Evolutionary conservation across 2,888 invertebrate species (phyloP).

Genomic region (Drosophila mercatorum): DNA sequence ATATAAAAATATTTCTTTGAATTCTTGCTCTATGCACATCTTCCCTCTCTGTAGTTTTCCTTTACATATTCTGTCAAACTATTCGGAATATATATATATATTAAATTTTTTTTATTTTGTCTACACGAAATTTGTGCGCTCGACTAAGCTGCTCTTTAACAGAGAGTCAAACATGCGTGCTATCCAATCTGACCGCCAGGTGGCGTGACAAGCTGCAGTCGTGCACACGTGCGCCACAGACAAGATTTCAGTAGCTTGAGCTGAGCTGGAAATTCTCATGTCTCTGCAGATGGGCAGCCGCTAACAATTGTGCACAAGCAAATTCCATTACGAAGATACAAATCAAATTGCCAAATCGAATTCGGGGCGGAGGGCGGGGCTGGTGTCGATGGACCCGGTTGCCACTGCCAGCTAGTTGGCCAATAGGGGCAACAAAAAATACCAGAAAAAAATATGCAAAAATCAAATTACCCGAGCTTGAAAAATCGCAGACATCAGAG

Average conservation of each 20-base stretch:
- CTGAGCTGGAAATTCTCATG: slow-evolving; percentile 16
- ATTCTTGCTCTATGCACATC: neutral
- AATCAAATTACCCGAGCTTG: slow-evolving; percentile 74
- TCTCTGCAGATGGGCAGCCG: slow-evolving; percentile 55
- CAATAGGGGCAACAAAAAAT: slow-evolving; percentile 10
- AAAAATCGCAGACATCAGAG: slow-evolving; percentile 79
- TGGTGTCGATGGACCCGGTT: neutral
- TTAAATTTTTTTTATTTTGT: neutral
- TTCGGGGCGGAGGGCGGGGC: neutral
- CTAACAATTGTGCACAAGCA: slow-evolving; percentile 39
- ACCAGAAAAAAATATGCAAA: slow-evolving; percentile 53
- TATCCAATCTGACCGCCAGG: slow-evolving; percentile 45
- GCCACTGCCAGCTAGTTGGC: slow-evolving; percentile 5
- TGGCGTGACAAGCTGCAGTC: slow-evolving; percentile 46
- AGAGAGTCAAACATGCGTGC: slow-evolving; percentile 17
- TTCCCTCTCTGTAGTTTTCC: neutral
- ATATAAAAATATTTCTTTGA: neutral
- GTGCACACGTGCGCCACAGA: slow-evolving; percentile 35
- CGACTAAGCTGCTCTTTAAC: slow-evolving; percentile 12
- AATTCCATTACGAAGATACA: slow-evolving; percentile 77
- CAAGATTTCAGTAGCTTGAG: slow-evolving; percentile 4
- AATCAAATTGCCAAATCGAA: slow-evolving; percentile 68
- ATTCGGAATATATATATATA: neutral
- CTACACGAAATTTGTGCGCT: slow-evolving; percentile 15
- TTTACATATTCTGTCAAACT: neutral